These are phyloP conservation scores for Samia ricini DNA, from an alignment of 1,140 invertebrate species.

Conservation along the genomic window DNA sequence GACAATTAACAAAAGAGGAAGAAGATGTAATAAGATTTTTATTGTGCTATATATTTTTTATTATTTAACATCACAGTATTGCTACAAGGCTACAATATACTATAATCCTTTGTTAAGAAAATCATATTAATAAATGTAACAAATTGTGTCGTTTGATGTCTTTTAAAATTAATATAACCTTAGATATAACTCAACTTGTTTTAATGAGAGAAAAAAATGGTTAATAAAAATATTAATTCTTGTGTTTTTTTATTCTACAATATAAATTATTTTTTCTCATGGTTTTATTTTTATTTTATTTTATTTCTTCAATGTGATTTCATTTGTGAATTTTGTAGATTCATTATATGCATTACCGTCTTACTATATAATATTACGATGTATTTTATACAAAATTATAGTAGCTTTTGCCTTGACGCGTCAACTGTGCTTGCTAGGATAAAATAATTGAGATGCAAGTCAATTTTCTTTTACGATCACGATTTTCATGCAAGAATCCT, in stretches of 20 bases:
- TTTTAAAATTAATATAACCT: no score
- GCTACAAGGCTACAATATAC: not conserved
- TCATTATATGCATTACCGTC: not conserved
- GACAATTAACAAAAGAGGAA: not conserved
- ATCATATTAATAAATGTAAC: not conserved
- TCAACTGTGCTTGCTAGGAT: slow-evolving; percentile 25
- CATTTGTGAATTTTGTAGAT: not conserved
- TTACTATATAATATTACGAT: not conserved
- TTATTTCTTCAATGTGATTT: not conserved
- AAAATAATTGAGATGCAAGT: slow-evolving; percentile 36
- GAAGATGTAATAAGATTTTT: slow-evolving; percentile 10
- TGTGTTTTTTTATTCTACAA: not conserved
- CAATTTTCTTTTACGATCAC: slow-evolving; percentile 54
- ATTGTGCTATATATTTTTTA: not conserved
- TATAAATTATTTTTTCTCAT: not conserved
- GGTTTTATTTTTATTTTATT: not conserved
- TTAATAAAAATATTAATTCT: no score
- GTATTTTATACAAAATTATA: not conserved
- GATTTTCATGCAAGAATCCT: slow-evolving; percentile 49
- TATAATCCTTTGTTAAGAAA: not conserved
- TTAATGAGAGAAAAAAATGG: no score
- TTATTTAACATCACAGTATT: not conserved
- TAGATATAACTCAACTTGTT: no score
- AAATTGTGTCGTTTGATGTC: no score
- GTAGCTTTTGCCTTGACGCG: not conserved